These are phyloP conservation scores for Scaptomyza flava DNA, from an alignment of 2,888 invertebrate species.

Conservation along the genomic window DNA sequence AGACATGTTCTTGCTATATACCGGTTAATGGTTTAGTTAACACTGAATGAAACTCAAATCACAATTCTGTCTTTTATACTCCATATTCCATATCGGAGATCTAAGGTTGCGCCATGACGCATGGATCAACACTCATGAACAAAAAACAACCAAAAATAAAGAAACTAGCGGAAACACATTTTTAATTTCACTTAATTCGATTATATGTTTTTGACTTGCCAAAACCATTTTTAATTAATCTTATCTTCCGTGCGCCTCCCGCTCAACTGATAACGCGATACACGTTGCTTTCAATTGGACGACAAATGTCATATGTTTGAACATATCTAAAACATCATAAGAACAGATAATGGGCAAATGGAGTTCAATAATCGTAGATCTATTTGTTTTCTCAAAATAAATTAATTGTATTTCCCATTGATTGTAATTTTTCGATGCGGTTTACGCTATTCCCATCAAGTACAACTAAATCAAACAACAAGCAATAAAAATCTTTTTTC, in stretches of 20 bases:
- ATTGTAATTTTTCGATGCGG: too few relatives aligned
- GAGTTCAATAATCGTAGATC: too few relatives aligned
- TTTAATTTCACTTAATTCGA: conserved; percentile 36
- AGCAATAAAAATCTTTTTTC: neutral
- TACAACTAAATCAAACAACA: conserved; percentile 1
- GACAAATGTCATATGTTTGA: neutral
- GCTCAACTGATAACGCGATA: neutral
- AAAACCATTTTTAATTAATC: conserved; percentile 32
- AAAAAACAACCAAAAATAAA: neutral
- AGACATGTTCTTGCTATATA: conserved; percentile 27
- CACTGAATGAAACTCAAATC: conserved; percentile 34
- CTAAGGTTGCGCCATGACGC: conserved; percentile 4
- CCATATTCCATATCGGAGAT: neutral
- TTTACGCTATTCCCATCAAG: neutral
- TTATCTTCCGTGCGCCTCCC: conserved; percentile 22
- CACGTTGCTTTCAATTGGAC: conserved; percentile 3
- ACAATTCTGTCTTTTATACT: conserved; percentile 36
- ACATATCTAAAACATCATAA: neutral
- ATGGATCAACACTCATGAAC: neutral
- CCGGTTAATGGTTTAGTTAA: conserved; percentile 12
- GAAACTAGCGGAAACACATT: conserved; percentile 16
- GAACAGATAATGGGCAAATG: neutral
- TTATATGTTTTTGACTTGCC: conserved; percentile 25
- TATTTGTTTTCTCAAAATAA: too few relatives aligned
- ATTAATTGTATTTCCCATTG: too few relatives aligned